Evolutionary conservation across 2,113 vertebrate species (phyloP), one percentile per base, ranked within the genome.

Genomic region (Leucopsar rothschildi): DNA sequence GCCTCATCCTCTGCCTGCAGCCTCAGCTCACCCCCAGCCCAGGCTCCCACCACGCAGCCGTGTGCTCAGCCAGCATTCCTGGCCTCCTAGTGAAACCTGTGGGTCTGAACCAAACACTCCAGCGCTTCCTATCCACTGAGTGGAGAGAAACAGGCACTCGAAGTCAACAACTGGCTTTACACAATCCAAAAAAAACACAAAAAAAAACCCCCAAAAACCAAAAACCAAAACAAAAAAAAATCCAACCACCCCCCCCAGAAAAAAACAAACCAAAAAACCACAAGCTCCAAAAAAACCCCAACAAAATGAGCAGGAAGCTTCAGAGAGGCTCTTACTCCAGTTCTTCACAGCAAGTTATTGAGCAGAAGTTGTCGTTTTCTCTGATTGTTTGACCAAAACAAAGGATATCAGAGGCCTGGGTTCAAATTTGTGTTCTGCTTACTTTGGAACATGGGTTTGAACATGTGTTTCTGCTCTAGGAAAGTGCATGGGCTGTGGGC

Each of bases 401-500:
- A 82, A 27, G 14, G 22, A 20, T 76, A 49, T 25, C 40, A 64
- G 59, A 77, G 45, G 20, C 12, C n/a, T 65, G 15, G 3, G 12
- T 77, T 82, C 55, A 77, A 83, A 21, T 72, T 40, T 73, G 19
- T 60, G 55, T n/a, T 64, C 75, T 60, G 31, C n/a, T 47, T 82
- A 49, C 53, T 76, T 76, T 90, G n/a, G 33, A 59, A 75, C 44
- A 47, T 10, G 21, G 11, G 5, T 61, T 52, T 61, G 40, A 80
- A 72, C 8, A 7, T 6, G 2, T 16, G 14, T 50, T 33, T 66
- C 35, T 47, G 29, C 10, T 23, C 14, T 27, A 68, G 42, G 33
- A 52, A 56, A 64, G 12, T 4, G 10, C 0, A 6, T 0, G 0
- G 28, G 49, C 64, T 78, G 18, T 21, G 31, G 55, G 35, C 15